Percentiles rank a stretch among this genome's conserved stretches.
phyloP scores from a whole-genome alignment of 2,797 vertebrate species.

The Diplodus puntazzo region DNA sequence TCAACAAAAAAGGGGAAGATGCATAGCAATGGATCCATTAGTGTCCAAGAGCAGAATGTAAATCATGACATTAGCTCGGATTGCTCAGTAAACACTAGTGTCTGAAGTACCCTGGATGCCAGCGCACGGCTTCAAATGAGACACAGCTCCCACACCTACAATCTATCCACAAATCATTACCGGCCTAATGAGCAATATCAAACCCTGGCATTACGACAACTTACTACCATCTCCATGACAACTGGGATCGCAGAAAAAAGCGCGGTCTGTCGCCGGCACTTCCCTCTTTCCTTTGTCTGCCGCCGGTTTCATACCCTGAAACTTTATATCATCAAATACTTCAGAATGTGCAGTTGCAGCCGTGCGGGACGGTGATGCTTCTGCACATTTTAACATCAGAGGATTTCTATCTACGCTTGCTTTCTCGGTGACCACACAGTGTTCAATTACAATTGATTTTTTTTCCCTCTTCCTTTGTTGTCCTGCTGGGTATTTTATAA shows the following conservation, averaged over 20 bases:
- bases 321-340: slow-evolving; percentile 18
- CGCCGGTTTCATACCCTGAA: slow-evolving; percentile 27
- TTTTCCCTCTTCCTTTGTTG: slow-evolving; percentile 38
- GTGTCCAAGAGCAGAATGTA: slow-evolving; percentile 57
- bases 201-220: slow-evolving; percentile 66
- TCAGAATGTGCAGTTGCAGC: slow-evolving; percentile 7
- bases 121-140: slow-evolving; percentile 51
- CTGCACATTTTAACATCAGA: slow-evolving; percentile 43
- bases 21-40: slow-evolving; percentile 55
- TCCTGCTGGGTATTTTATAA: slow-evolving; percentile 48
- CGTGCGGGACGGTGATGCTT: slow-evolving; percentile 12
- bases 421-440: slow-evolving; percentile 50
- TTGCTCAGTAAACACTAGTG: slow-evolving; percentile 63
- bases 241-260: slow-evolving; percentile 49
- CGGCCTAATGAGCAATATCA: slow-evolving; percentile 70
- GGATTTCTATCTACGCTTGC: slow-evolving; percentile 35
- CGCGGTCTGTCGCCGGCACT: slow-evolving; percentile 7
- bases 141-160: slow-evolving; percentile 61
- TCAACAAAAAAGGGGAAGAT: slow-evolving; percentile 44
- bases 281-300: slow-evolving; percentile 10
- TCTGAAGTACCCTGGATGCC: slow-evolving; percentile 52
- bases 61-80: slow-evolving; percentile 67
- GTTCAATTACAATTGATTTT: slow-evolving; percentile 68
- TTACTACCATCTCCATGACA: slow-evolving; percentile 78
- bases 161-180: slow-evolving; percentile 71